Conservation (phyloP, 2,113 vertebrate species). For the Heterochromis multidens region DNA sequence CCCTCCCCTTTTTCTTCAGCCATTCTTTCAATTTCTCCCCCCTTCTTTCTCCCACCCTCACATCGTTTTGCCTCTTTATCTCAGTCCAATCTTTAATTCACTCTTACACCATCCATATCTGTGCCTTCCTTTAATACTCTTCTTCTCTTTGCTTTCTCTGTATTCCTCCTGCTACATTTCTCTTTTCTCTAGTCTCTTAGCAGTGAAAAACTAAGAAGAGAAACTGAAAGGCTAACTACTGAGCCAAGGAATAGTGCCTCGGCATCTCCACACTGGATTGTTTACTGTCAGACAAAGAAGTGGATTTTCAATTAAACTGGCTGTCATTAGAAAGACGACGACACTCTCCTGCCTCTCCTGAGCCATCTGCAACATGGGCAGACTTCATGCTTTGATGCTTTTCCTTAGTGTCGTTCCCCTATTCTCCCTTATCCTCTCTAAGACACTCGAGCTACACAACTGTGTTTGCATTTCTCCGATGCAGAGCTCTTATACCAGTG, state of each 20-base stretch:
- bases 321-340: slow-evolving; percentile 48
- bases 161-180: neutral
- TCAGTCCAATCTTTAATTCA: slow-evolving; percentile 47
- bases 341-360: slow-evolving; percentile 18
- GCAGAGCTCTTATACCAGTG: neutral
- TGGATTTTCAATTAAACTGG: slow-evolving; percentile 68
- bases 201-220: too few species aligned
- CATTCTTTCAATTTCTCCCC: slow-evolving; percentile 2
- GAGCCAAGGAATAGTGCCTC: slow-evolving; percentile 13
- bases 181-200: neutral
- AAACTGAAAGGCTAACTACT: too few species aligned
- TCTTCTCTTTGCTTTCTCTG: slow-evolving; percentile 24
- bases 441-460: slow-evolving; percentile 2
- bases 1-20: neutral
- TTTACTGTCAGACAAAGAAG: slow-evolving; percentile 56
- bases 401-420: neutral
- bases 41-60: slow-evolving; percentile 23
- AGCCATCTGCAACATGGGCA: slow-evolving; percentile 4
- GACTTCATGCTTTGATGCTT: slow-evolving; percentile 47
- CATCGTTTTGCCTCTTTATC: slow-evolving; percentile 57
- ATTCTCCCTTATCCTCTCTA: neutral
- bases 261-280: slow-evolving; percentile 35
- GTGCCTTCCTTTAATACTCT: slow-evolving; percentile 45
- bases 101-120: slow-evolving; percentile 41
- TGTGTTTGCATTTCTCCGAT: neutral